Evolutionary conservation across 2,888 invertebrate species (phyloP), one percentile per base, ranked within the genome.

Genomic region (Theretra japonica): DNA sequence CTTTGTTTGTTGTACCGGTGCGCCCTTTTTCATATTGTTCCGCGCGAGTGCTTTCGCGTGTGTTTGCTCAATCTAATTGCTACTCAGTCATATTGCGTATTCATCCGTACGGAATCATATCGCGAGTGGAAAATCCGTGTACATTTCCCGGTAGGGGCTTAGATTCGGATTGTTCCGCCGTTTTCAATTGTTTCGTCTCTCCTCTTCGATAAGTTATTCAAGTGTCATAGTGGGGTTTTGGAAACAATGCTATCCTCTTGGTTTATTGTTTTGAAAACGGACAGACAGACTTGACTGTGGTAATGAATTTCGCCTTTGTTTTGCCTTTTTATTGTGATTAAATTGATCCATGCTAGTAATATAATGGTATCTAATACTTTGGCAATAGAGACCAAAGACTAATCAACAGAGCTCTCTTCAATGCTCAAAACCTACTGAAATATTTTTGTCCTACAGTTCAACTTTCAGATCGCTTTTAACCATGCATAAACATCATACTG

Each of bases 21-120:
- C 86, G 88, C 90, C 91, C 90, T 88, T 90, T 87, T 90, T 88
- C 90, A 89, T 91, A 92, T 92, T 92, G 92, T 94, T 91, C 87
- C 89, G 83, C 82, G 79, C 85, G 91, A 91, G 88, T 88, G 92
- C 88, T 85, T 87, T 84, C 86, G 48, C 65, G 83, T 88, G 83
- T 91, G 91, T 93, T 93, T 93, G 93, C 88, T 88, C 90, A 90
- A 91, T 93, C 91, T 93, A 93, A 93, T 94, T 93, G 93, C 92
- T 90, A 92, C 88, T 91, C 91, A 90, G 89, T 88, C 90, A 87
- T 83, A 80, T 82, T 80, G 85, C 82, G 88, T 86, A 92, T 88
- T 89, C 92, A 89, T 87, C 84, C 87, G 88, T 85, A 89, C 84
- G 85, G 87, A 91, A 91, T 91, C 86, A 89, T 91, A 88, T 87